Base-by-base conservation (phyloP, 2,113 vertebrate genomes). In the Pedetes capensis region DNA sequence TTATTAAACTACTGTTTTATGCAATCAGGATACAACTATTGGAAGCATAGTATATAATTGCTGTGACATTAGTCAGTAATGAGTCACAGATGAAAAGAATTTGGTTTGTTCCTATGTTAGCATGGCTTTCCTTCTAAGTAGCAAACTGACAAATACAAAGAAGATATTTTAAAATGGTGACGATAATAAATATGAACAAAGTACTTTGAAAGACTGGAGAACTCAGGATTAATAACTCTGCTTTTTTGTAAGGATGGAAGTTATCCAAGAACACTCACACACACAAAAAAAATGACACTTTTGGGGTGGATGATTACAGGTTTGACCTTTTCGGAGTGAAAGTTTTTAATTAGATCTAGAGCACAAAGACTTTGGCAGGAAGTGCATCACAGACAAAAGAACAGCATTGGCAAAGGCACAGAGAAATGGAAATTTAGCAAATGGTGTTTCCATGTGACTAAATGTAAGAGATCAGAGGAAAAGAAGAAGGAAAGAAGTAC, bases 271-370 rank as follows among this genome's bases (percentile, higher is more conserved):
- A 22, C 63, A 37, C 72, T 81, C 76, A 74, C 5, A 59, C 63
- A 37, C 72, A 78, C 76, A 74, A 3, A 59, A 71, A 91, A 68
- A 64, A 80, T 34, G 47, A n/a, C 29, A 39, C 53, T 71, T 68
- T 29, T 51, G 18, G 85, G 29, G 75, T 69, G 4, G 87, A 86
- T 89, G 49, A 93, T 74, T 92, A 64, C 71, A 89, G 74, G 39
- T 79, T 61, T 92, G 93, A 61, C 66, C 82, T 95, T 90, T 89
- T 68, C 53, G 66, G 29, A 88, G 32, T 13, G 82, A 96, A 82
- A 64, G 61, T 51, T 88, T 85, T 80, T 88, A 74, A 85, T 90
- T 94, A 93, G 76, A 49, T 86, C 89, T 87, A 74, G n/a, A 82
- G 34, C 68, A 85, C 85, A 80, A 71, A 49, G 66, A 25, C n/a